Base-by-base conservation (phyloP, 2,888 invertebrate genomes). In the Camponotus fellah region DNA sequence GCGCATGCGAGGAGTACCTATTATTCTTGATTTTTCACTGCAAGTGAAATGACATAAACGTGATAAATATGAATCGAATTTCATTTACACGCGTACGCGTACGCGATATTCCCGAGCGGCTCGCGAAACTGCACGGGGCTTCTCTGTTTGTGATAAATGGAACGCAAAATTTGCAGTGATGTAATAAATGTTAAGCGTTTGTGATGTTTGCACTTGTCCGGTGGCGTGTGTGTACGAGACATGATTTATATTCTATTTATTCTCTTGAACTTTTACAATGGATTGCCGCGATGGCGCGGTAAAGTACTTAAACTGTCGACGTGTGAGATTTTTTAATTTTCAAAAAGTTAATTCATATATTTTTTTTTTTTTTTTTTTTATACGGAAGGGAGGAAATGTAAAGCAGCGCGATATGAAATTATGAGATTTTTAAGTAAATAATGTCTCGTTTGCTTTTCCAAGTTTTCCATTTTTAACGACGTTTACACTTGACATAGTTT, bases 211-310 rank as follows among this genome's bases (percentile, higher is more conserved):
- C 77, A 43, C 69, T 69, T 71, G 77, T 69, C 77, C 43, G 77
- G 56, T 71, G 58, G 58, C 26, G 26, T 8, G 53, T 58, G 56
- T 69, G 77, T 46, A 69, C 32, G 71, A 69, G 72, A 77, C 77
- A 6, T 77, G 72, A 77, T 77, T 77, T 77, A 77, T 71, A 71
- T 77, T 77, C 77, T 77, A 69, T 77, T 77, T 77, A 58, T 77
- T 62, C 77, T 77, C 77, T 77, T 58, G 21, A 69, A 77, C 71
- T 77, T 77, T 77, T 77, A 71, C 71, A 43, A 56, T 69, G 71
- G n/a, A 77, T 77, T 32, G 56, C 56, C 56, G 43, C 32, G 58
- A 58, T 14, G 40, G 56, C 77, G n/a, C 56, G 56, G 9, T 69
- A 71, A 58, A 69, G 32, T 56, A 69, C 21, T 71, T 43, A 14